Conservation (phyloP, 2,888 invertebrate species). For the Nemapogon koenigi region DNA sequence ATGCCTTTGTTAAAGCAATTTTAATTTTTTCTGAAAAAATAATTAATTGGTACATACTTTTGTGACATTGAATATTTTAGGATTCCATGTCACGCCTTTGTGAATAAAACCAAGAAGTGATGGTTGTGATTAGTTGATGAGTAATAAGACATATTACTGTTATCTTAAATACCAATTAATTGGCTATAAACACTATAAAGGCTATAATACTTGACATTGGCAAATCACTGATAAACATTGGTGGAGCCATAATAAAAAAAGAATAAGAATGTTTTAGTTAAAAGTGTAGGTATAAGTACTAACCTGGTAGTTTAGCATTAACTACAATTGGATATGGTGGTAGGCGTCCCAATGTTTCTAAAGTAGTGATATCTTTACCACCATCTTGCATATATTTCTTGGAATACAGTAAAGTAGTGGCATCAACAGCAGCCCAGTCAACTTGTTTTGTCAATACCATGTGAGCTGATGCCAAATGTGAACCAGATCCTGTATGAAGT, state of each 20-base stretch:
- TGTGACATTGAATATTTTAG: no score
- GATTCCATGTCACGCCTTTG: no score
- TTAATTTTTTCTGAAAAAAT: slow-evolving; percentile 43
- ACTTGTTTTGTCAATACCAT: slow-evolving; percentile 68
- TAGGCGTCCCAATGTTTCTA: slow-evolving; percentile 70
- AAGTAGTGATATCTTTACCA: slow-evolving; percentile 58
- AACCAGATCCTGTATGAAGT: slow-evolving; percentile 54
- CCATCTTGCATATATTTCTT: slow-evolving; percentile 63
- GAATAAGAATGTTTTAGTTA: no score
- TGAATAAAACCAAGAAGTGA: no score
- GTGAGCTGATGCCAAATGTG: slow-evolving; percentile 67
- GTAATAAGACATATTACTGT: no score
- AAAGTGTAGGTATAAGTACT: no score
- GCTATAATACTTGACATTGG: no score
- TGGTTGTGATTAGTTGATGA: no score
- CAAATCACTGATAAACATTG: no score
- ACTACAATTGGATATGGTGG: slow-evolving; percentile 71
- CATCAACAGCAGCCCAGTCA: slow-evolving; percentile 70
- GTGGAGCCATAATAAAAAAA: no score
- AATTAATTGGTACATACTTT: not conserved
- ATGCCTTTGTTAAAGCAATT: slow-evolving; percentile 37
- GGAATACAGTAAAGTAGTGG: slow-evolving; percentile 60
- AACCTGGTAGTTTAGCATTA: slow-evolving; percentile 65
- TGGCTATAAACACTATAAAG: no score
- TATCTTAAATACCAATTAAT: no score